Evolutionary conservation across 2,113 vertebrate genomes (phyloP).

Genomic region (Camelus bactrianus): DNA sequence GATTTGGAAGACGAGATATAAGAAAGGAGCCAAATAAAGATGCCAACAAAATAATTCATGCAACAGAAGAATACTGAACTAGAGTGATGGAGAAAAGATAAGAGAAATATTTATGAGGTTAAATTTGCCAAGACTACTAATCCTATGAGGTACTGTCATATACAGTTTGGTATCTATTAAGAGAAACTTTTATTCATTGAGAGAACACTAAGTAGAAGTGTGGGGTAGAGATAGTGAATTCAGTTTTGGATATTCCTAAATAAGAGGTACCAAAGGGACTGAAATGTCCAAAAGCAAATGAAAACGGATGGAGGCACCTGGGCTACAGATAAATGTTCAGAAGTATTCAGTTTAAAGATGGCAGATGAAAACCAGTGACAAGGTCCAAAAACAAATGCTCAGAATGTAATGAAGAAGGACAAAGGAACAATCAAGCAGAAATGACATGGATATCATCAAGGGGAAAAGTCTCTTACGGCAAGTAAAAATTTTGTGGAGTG

Average conservation of each 20-base stretch:
- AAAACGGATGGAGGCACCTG: not conserved
- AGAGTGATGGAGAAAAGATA: not conserved
- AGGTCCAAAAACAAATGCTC: not conserved
- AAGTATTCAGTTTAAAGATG: not conserved
- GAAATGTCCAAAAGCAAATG: conserved; percentile 9
- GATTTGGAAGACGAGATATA: not conserved
- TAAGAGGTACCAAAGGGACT: not conserved
- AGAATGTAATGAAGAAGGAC: not conserved
- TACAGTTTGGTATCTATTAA: not conserved
- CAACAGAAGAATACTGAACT: not conserved
- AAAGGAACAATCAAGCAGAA: not conserved
- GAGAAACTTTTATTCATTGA: not conserved
- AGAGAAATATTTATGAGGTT: not conserved
- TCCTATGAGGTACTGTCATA: not conserved
- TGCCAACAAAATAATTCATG: not conserved
- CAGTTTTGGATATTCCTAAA: not conserved
- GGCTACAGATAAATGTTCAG: not conserved
- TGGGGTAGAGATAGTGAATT: not conserved
- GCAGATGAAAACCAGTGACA: not conserved
- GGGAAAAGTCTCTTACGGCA: not conserved
- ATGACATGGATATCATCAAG: not conserved
- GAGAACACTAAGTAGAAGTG: not conserved
- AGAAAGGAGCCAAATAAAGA: not conserved
- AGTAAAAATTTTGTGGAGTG: not conserved
- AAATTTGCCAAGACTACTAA: not conserved